Evolutionary conservation across 2,797 vertebrate species (phyloP).

Genomic region (Lepidocolaptes lacrymiger): DNA sequence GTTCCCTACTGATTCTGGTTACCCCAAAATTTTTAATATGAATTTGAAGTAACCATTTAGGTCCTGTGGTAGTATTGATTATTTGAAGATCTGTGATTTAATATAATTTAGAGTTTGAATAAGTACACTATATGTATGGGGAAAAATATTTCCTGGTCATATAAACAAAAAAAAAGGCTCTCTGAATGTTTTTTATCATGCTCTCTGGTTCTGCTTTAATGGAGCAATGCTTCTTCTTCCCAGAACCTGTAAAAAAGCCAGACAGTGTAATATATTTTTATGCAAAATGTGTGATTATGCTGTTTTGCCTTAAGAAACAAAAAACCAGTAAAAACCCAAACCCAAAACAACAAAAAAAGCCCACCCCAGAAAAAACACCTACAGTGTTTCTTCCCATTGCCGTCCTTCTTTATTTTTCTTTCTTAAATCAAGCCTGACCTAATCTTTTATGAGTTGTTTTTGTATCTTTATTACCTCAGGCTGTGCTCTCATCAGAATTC

Average conservation of each 20-base stretch:
- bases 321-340: neutral
- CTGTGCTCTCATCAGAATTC: slow-evolving; percentile 57
- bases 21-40: neutral
- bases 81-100: neutral
- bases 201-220: neutral
- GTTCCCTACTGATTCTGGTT: neutral
- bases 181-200: neutral
- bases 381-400: neutral
- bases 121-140: neutral
- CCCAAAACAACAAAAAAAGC: neutral
- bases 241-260: neutral
- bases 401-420: slow-evolving; percentile 10
- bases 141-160: neutral
- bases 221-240: neutral
- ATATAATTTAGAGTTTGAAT: neutral
- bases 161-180: neutral
- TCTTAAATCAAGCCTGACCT: slow-evolving; percentile 36
- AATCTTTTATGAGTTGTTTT: slow-evolving; percentile 10
- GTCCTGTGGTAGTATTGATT: neutral
- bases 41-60: neutral
- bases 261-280: neutral
- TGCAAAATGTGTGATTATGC: neutral
- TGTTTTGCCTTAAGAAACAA: neutral
- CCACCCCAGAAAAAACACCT: neutral
- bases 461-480: slow-evolving; percentile 42